Conservation (phyloP, 37 sponge, comb jelly and placozoan genomes). For the Aplysina aerophoba region DNA sequence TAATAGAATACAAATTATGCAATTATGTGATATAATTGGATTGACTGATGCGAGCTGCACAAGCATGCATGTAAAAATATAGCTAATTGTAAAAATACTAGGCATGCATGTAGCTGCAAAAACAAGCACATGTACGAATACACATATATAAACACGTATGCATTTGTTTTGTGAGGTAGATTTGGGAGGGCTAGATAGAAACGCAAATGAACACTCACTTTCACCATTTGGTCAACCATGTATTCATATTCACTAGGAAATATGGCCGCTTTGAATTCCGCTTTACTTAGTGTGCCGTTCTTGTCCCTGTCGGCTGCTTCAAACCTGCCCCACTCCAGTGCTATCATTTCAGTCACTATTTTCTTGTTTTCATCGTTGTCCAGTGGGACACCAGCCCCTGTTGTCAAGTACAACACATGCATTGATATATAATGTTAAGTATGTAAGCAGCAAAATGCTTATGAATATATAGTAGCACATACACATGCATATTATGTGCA, state of each 20-base stretch:
- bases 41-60: background rate
- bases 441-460: too few relatives aligned
- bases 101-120: background rate
- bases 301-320: background rate
- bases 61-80: background rate
- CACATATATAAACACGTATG: conserved; percentile 6
- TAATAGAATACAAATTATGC: too few relatives aligned
- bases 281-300: background rate
- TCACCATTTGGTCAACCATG: conserved; percentile 13
- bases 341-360: background rate
- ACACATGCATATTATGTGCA: too few relatives aligned
- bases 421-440: too few relatives aligned
- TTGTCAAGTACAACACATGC: too few relatives aligned
- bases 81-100: background rate
- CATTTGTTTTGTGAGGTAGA: background rate
- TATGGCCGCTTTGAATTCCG: background rate
- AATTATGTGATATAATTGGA: background rate
- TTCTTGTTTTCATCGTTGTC: background rate
- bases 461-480: too few relatives aligned
- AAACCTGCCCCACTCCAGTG: background rate
- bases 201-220: background rate
- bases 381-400: background rate
- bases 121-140: background rate
- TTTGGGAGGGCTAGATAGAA: background rate
- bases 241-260: background rate